These are phyloP conservation scores for Fratercula arctica DNA, from an alignment of 2,797 vertebrate species.

Conservation along the genomic window DNA sequence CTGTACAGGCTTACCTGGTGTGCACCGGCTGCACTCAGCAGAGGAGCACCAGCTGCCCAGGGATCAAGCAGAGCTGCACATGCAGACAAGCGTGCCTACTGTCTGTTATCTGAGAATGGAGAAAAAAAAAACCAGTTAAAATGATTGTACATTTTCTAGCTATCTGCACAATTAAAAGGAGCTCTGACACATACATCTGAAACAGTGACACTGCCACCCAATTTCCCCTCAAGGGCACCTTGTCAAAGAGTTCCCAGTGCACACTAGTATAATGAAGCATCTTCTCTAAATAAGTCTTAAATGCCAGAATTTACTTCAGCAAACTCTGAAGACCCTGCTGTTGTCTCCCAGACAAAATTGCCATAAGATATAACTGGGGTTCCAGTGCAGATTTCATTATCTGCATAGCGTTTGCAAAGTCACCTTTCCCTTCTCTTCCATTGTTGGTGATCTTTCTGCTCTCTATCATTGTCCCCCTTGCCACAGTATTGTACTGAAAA, in stretches of 20 bases:
- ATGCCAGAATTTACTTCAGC: neutral
- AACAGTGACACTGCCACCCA: neutral
- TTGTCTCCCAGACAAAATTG: neutral
- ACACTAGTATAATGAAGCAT: neutral
- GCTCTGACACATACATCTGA: neutral
- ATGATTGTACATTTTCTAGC: neutral
- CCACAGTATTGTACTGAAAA: neutral
- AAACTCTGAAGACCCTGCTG: neutral
- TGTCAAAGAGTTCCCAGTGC: neutral
- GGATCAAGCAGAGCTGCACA: neutral
- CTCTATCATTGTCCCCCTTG: neutral
- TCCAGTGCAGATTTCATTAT: neutral
- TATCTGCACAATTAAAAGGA: neutral
- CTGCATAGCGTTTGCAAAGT: neutral
- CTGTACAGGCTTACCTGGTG: too few relatives aligned
- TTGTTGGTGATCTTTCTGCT: neutral
- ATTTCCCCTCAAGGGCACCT: neutral
- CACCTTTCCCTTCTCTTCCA: neutral
- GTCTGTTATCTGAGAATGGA: neutral
- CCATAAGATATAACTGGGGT: neutral
- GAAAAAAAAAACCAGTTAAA: neutral
- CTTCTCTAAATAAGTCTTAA: neutral
- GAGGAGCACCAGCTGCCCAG: neutral
- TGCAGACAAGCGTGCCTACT: neutral
- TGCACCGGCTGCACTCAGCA: neutral